phyloP scores from a whole-genome alignment of 2,113 vertebrate genomes.

The Chloropsis cyanopogon region DNA sequence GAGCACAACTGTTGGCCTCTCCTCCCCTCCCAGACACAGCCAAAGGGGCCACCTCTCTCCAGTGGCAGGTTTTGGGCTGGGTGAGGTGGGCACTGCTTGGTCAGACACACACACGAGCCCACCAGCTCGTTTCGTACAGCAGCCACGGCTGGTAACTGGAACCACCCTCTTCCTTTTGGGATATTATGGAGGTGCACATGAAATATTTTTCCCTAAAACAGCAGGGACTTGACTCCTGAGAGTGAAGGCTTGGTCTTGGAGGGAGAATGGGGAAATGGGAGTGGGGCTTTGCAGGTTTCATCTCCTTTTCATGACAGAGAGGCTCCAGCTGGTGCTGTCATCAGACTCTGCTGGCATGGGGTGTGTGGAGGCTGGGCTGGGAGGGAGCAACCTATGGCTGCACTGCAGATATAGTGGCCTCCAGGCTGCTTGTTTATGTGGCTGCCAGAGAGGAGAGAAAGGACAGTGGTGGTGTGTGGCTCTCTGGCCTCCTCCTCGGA shows the following conservation, averaged over 20 bases:
- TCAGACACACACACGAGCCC: background rate
- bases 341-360: background rate
- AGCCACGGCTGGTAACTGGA: background rate
- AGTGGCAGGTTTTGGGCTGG: background rate
- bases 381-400: background rate
- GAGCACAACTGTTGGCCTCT: background rate
- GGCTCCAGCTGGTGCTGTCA: background rate
- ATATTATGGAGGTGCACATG: background rate
- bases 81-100: background rate
- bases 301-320: background rate
- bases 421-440: background rate
- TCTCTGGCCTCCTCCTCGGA: background rate
- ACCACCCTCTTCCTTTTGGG: background rate
- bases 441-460: background rate
- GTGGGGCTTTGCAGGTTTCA: background rate
- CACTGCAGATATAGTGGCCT: background rate
- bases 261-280: background rate
- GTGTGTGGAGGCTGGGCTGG: background rate
- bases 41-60: background rate
- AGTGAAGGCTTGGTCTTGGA: background rate
- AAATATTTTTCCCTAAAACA: background rate
- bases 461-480: background rate
- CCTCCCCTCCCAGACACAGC: background rate
- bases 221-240: background rate
- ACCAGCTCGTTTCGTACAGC: rapidly evolving